Percentiles rank a stretch among this genome's conserved stretches.
Conservation (phyloP, 2,797 vertebrate species). For the Glossophaga mutica region DNA sequence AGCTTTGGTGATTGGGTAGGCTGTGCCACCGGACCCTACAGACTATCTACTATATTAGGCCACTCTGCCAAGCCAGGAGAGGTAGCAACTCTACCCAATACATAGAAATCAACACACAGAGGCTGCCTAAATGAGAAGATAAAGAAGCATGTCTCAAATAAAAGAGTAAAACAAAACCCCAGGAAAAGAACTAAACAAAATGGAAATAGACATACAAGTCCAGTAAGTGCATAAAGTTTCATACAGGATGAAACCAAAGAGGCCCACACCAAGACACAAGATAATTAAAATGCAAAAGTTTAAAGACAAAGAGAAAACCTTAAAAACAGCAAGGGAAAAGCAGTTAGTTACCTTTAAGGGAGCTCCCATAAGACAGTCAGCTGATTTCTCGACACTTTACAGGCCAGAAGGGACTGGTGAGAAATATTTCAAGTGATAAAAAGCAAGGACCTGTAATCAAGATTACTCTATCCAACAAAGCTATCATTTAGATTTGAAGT, state of each 20-base stretch:
- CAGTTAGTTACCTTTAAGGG: not conserved
- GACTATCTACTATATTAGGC: not conserved
- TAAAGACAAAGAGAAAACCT: not conserved
- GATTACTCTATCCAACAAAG: not conserved
- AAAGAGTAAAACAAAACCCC: not conserved
- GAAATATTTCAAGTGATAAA: not conserved
- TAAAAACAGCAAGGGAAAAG: not conserved
- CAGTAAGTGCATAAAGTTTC: not conserved
- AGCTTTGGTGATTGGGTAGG: not conserved
- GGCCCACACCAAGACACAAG: not conserved
- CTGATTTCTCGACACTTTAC: not conserved
- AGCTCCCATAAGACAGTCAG: not conserved
- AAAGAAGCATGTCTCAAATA: not conserved
- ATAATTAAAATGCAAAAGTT: not conserved
- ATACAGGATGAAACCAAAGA: not conserved
- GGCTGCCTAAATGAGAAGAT: not conserved
- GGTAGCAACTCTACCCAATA: not conserved
- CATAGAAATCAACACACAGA: not conserved
- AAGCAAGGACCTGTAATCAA: not conserved
- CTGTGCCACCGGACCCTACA: not conserved
- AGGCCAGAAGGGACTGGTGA: not conserved
- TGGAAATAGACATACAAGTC: not conserved
- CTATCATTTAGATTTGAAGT: not conserved
- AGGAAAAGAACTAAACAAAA: not conserved
- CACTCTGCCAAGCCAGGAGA: not conserved